Conservation (phyloP, 2,113 vertebrate species). For the Alethe diademata region DNA sequence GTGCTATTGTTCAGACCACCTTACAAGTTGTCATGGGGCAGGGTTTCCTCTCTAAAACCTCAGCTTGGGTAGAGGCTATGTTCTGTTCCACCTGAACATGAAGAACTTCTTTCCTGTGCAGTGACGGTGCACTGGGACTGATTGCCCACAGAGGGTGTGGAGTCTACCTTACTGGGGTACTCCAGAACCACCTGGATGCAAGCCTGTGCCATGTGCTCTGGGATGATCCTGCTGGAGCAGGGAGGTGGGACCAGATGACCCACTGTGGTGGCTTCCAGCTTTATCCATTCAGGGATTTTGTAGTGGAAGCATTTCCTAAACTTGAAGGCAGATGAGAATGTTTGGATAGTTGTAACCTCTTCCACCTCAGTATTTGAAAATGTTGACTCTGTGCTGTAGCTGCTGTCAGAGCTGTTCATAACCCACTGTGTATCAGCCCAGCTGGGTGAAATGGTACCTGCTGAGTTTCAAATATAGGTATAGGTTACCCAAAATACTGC, state of each 20-base stretch:
- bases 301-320: not conserved
- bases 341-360: not conserved
- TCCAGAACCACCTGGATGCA: not conserved
- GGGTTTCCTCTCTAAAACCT: not conserved
- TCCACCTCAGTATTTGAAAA: not conserved
- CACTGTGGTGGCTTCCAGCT: not conserved
- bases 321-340: not conserved
- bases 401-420: not conserved
- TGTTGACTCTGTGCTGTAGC: not conserved
- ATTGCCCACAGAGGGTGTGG: not conserved
- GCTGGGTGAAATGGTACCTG: not conserved
- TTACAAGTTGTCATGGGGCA: accelerated
- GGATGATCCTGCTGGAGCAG: not conserved
- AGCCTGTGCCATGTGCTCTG: not conserved
- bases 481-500: not conserved
- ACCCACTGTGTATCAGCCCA: not conserved
- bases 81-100: not conserved
- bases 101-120: not conserved
- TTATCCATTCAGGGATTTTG: not conserved
- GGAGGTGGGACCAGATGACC: not conserved
- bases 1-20: not conserved
- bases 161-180: not conserved
- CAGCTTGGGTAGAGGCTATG: not conserved
- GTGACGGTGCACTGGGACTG: not conserved
- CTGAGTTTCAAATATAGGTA: not conserved